Percentiles rank a stretch among this genome's conserved stretches.
Evolutionary conservation across 2,888 invertebrate species (phyloP).

Genomic region (Nomada goodeniana): DNA sequence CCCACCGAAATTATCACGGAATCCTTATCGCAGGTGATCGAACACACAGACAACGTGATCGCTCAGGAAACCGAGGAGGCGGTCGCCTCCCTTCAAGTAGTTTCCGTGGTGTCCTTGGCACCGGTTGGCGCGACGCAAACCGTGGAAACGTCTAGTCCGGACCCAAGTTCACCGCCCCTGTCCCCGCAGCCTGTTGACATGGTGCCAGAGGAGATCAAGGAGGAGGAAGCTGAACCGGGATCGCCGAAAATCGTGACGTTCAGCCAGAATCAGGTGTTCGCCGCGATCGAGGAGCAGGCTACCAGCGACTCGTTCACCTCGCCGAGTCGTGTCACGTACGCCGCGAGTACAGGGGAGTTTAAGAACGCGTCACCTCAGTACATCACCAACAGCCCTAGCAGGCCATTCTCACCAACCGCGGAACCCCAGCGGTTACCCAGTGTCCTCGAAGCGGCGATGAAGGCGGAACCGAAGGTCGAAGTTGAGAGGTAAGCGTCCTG

Average conservation of each 20-base stretch:
- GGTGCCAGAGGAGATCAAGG: conserved; percentile 77
- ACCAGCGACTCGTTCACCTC: conserved; percentile 77
- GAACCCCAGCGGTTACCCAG: conserved; percentile 87
- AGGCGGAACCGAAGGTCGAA: conserved; percentile 94
- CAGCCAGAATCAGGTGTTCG: conserved; percentile 74
- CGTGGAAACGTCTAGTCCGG: conserved; percentile 87
- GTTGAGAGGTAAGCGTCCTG: conserved; percentile 83
- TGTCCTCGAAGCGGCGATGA: conserved; percentile 93
- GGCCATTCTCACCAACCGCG: conserved; percentile 81
- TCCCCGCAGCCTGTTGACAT: conserved; percentile 79
- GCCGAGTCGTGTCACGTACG: conserved; percentile 73
- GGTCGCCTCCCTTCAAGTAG: conserved; percentile 84
- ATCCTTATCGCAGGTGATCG: conserved; percentile 77
- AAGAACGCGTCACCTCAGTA: conserved; percentile 76
- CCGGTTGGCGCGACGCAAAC: conserved; percentile 88
- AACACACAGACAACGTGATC: conserved; percentile 82
- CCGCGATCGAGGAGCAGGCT: conserved; percentile 75
- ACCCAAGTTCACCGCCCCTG: conserved; percentile 79
- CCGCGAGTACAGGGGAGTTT: conserved; percentile 73
- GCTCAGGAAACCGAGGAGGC: conserved; percentile 83
- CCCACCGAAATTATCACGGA: neutral
- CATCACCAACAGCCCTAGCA: conserved; percentile 77
- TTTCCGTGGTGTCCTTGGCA: conserved; percentile 86
- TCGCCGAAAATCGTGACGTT: conserved; percentile 80
- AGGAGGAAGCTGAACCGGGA: conserved; percentile 74